These are phyloP conservation scores for Istiophorus platypterus DNA, from an alignment of 2,113 vertebrate genomes.

Conservation along the genomic window DNA sequence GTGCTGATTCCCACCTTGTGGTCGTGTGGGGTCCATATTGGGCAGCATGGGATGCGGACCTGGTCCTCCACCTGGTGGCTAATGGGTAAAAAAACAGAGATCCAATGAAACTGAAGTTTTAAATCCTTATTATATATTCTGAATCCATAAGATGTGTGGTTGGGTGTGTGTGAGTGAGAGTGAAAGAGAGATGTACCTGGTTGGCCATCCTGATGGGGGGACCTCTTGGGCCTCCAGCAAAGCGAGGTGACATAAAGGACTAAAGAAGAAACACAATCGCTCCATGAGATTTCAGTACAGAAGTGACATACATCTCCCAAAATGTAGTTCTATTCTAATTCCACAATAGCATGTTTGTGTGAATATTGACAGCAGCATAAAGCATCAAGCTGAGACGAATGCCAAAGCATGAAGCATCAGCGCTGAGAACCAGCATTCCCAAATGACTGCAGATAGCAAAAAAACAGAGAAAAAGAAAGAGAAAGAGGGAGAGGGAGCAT, in stretches of 20 bases:
- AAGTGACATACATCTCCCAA: neutral
- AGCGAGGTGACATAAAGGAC: constrained; percentile 99
- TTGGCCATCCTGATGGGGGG: constrained; percentile 98
- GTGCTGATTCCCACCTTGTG: constrained; percentile 89
- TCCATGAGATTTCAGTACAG: constrained; percentile 6
- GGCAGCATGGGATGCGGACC: constrained; percentile 97
- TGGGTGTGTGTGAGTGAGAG: no score
- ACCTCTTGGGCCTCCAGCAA: constrained; percentile 94
- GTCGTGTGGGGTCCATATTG: constrained; percentile 97
- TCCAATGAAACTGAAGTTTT: neutral
- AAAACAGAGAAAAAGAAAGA: constrained; percentile 26
- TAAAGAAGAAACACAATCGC: constrained; percentile 82
- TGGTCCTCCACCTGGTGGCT: constrained; percentile 97
- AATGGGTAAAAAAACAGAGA: constrained; percentile 4
- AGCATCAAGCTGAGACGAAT: constrained; percentile 69
- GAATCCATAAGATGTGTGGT: neutral
- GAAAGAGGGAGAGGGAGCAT: constrained; percentile 66
- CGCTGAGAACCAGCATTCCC: constrained; percentile 57
- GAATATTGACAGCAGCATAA: constrained; percentile 47
- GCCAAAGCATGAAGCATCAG: constrained; percentile 77
- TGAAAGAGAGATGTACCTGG: constrained; percentile 90
- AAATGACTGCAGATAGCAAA: constrained; percentile 63
- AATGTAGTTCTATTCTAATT: neutral
- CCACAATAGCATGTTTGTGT: constrained; percentile 15
- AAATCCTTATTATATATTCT: neutral